These are phyloP conservation scores for Pammene fasciana DNA, from an alignment of 2,888 invertebrate species.

Conservation along the genomic window DNA sequence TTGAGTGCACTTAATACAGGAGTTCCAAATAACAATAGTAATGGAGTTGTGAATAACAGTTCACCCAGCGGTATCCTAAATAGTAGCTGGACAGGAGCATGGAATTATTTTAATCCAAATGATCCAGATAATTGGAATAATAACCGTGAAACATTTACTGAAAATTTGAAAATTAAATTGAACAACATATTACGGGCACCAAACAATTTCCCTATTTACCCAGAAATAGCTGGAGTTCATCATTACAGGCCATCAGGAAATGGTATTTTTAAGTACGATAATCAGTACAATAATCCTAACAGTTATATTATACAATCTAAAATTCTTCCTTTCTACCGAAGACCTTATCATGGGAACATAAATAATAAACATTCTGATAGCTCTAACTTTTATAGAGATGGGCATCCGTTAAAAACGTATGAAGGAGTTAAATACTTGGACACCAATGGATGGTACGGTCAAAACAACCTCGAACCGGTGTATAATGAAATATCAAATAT, in stretches of 20 bases:
- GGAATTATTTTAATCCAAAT: background rate
- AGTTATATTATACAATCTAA: background rate
- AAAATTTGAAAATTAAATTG: background rate
- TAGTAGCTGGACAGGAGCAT: background rate
- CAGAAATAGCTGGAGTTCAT: background rate
- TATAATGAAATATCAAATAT: background rate
- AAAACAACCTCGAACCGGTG: background rate
- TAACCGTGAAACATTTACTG: background rate
- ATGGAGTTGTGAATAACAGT: background rate
- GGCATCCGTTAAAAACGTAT: background rate
- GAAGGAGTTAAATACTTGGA: background rate
- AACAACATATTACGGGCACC: background rate
- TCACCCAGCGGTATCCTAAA: background rate
- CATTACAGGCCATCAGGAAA: background rate
- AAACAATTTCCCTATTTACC: background rate
- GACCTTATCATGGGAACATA: background rate
- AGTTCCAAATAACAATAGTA: background rate
- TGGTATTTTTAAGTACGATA: background rate
- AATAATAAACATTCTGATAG: background rate
- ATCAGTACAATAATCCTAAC: background rate
- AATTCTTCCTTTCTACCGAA: background rate
- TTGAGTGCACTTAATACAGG: background rate
- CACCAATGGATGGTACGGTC: background rate
- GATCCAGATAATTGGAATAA: constrained; percentile 1
- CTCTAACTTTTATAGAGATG: background rate